phyloP scores from a whole-genome alignment of 2,113 vertebrate species.

The Cololabis saira region DNA sequence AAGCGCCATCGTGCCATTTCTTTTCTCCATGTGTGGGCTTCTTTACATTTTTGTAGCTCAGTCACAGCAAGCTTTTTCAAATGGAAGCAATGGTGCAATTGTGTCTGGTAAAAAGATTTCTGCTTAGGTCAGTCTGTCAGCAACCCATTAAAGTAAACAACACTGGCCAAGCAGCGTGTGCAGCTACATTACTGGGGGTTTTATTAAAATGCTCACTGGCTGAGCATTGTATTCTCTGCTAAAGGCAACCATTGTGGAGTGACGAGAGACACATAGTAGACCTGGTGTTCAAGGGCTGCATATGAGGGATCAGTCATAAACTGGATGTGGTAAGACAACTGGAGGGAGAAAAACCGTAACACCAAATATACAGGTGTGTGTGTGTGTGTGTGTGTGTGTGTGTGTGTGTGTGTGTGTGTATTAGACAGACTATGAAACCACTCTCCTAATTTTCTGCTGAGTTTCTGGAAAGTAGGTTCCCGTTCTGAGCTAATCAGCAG shows the following conservation, averaged over 20 bases:
- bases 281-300: slow-evolving; percentile 40
- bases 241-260: slow-evolving; percentile 49
- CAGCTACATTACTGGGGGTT: slow-evolving; percentile 45
- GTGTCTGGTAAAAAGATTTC: slow-evolving; percentile 46
- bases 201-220: slow-evolving; percentile 50
- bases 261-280: slow-evolving; percentile 35
- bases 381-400: slow-evolving; percentile 37
- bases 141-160: slow-evolving; percentile 57
- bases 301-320: slow-evolving; percentile 17
- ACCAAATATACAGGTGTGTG: slow-evolving; percentile 51
- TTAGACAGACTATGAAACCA: slow-evolving; percentile 24
- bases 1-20: slow-evolving; percentile 55
- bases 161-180: slow-evolving; percentile 31
- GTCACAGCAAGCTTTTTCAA: slow-evolving; percentile 43
- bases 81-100: slow-evolving; percentile 43
- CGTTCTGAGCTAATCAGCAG: slow-evolving; percentile 45
- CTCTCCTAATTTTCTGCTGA: slow-evolving; percentile 67
- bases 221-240: slow-evolving; percentile 46
- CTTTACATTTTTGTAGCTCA: slow-evolving; percentile 69
- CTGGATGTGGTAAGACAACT: slow-evolving; percentile 14
- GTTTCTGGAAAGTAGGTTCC: slow-evolving; percentile 68
- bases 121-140: slow-evolving; percentile 64
- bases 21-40: slow-evolving; percentile 73
- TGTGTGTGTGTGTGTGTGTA: slow-evolving; percentile 42
- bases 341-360: slow-evolving; percentile 8